A percentile compares a stretch with the other conserved stretches of the same genome.
phyloP scores from a whole-genome alignment of 2,888 invertebrate genomes.

The Periphyllus acericola region DNA sequence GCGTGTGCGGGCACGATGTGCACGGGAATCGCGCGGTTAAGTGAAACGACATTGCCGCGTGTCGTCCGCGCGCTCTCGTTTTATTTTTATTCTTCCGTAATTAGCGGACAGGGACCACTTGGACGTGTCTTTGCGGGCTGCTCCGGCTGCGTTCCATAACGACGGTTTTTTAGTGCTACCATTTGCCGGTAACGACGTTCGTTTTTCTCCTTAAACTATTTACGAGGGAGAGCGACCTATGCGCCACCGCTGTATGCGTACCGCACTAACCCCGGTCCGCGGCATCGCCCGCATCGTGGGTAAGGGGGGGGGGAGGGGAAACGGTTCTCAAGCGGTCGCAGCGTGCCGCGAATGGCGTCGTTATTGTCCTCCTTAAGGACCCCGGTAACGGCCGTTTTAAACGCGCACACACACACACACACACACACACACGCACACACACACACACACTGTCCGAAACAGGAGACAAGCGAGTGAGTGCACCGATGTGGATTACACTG shows the following conservation, averaged over 20 bases:
- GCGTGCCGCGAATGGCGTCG: slow-evolving; percentile 59
- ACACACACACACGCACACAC: too few species aligned
- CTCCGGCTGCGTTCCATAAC: slow-evolving; percentile 18
- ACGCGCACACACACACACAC: too few species aligned
- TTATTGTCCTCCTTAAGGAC: slow-evolving; percentile 41
- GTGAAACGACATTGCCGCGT: background rate
- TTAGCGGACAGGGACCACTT: slow-evolving; percentile 61
- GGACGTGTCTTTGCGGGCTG: slow-evolving; percentile 32
- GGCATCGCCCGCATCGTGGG: background rate
- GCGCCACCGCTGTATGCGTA: too few species aligned
- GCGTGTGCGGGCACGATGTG: too few species aligned
- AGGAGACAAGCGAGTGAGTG: too few species aligned
- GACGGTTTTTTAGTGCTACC: slow-evolving; percentile 59
- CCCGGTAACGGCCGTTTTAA: slow-evolving; percentile 47
- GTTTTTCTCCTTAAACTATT: slow-evolving; percentile 59
- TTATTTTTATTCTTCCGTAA: slow-evolving; percentile 14
- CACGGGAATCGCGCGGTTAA: background rate
- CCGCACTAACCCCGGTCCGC: too few species aligned
- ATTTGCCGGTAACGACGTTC: slow-evolving; percentile 59
- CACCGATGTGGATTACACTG: too few species aligned
- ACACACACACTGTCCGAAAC: slow-evolving; percentile 51
- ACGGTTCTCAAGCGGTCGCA: slow-evolving; percentile 55
- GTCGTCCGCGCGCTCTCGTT: slow-evolving; percentile 9
- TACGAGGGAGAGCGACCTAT: slow-evolving; percentile 31
- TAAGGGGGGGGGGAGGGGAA: slow-evolving; percentile 8